Base-by-base conservation (phyloP, 2,113 vertebrate species). In the Dinomys branickii region DNA sequence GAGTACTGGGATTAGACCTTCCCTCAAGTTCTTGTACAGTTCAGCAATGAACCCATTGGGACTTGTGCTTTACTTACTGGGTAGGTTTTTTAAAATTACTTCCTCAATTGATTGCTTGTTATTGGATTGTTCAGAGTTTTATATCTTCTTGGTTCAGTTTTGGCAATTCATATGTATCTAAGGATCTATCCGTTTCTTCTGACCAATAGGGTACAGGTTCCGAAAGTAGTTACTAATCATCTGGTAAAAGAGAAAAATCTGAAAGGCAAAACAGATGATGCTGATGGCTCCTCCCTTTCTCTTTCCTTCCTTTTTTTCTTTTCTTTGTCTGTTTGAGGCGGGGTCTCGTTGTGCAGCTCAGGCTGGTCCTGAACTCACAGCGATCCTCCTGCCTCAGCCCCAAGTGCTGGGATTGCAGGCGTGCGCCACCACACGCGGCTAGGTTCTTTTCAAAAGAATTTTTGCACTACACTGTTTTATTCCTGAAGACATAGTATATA, bases 231-330 rank as follows among this genome's bases (percentile, higher is more conserved):
- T 28, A 75, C 41, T 77, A 77, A 44, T 47, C 47, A 77, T 47
- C 73, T 17, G 4, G 26, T 44, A 77, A 50, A 22, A 77, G 44
- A 77, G 65, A 92, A 94, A 94, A 67, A 10, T 86, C n/a, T 75
- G 56, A 73, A 93, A 96, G n/a, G 44, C 73, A 86, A 94, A 90
- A 24, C 38, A 92, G 16, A 41, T 63, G 65, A 87, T 28, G 33
- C 24, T n/a, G 9, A 44, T 30, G 12, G 35, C 4, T 59, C 44
- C 9, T 50, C 54, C 44, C 9, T 50, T 50, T 50, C 47, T 50
- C 47, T 50, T 9, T 6, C 9, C 9, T 9, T 50, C 9, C 9
- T 50, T 50, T 50, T 50, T 50, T 50, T 50, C 9, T 50, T 50
- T 50, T 50, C 9, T 50, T 9, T 50, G 47, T 50, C 47, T 50